Evolutionary conservation across 2,888 invertebrate species (phyloP), one percentile per base, ranked within the genome.

Genomic region (Diarsia mendica): DNA sequence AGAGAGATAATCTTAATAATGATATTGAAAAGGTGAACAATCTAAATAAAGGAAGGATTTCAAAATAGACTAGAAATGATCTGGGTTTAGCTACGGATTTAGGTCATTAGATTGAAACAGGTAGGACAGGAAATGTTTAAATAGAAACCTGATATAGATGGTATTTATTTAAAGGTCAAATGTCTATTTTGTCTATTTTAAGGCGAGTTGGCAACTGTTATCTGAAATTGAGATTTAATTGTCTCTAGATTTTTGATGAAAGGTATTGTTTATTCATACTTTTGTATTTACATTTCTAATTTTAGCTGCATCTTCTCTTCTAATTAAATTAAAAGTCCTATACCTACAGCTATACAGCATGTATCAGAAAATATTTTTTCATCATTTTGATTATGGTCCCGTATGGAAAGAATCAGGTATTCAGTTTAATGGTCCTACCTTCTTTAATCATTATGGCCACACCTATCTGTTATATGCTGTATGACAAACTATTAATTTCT

Each of bases 81-180:
- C 39, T 49, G 15, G 15, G 53, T 49, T 51, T 73, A 67, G 49
- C 63, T 55, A 49, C 49, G 33, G 44, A 82, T 76, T 67, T 49
- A 49, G 67, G 63, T 73, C 63, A 67, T 66, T 64, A 4, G 28
- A 78, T 53, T 72, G 11, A 58, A 80, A 58, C 55, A 46, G 76
- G 82, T 55, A 67, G 39, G 58, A 18, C 6, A 65, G 64, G 64
- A 68, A 80, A 48, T 80, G 55, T 65, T 71, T 71, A 65, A 70
- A 68, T 66, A 80, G 33, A 72, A 58, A 68, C 65, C 55, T 68
- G 55, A 67, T 65, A 67, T 58, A 61, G 33, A 28, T 44, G 13
- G 44, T 28, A 18, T 55, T 48, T 51, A 65, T 65, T 33, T 33
- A 82, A 83, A 82, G 65, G 70, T 74, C 61, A 79, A 79, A 44